Evolutionary conservation across 1,140 invertebrate species (phyloP).

Genomic region (Lamellibrachia luymesi): DNA sequence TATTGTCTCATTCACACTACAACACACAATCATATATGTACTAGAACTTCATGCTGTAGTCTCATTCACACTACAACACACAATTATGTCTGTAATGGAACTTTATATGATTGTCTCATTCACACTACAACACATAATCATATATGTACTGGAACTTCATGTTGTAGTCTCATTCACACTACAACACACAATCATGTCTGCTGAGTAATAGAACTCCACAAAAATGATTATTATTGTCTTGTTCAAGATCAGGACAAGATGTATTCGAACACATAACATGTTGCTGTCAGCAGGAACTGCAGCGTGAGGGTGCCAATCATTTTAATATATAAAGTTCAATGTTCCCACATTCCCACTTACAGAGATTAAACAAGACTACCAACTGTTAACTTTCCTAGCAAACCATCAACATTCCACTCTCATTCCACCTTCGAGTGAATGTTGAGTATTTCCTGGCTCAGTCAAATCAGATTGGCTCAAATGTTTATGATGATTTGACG

Average conservation of each 20-base stretch:
- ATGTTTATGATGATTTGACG: neutral
- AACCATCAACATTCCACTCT: too few relatives aligned
- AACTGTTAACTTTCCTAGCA: too few relatives aligned
- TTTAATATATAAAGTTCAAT: too few relatives aligned
- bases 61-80: too few relatives aligned
- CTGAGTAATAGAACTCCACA: neutral
- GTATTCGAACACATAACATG: slow-evolving; percentile 23
- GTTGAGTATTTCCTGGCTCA: neutral
- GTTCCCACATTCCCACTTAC: neutral
- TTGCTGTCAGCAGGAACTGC: slow-evolving; percentile 15
- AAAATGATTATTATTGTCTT: too few relatives aligned
- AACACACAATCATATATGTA: too few relatives aligned
- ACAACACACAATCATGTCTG: neutral
- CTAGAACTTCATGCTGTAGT: too few relatives aligned
- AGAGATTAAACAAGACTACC: neutral
- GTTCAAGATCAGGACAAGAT: slow-evolving; percentile 9
- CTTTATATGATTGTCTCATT: too few relatives aligned
- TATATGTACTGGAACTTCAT: neutral
- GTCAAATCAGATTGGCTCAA: neutral
- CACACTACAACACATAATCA: too few relatives aligned
- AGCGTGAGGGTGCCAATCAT: slow-evolving; percentile 16
- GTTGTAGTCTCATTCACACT: neutral
- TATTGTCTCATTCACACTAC: too few relatives aligned
- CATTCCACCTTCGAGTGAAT: too few relatives aligned
- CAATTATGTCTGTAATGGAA: too few relatives aligned